Conservation (phyloP, 2,888 invertebrate genomes). For the Apodemia zela region DNA sequence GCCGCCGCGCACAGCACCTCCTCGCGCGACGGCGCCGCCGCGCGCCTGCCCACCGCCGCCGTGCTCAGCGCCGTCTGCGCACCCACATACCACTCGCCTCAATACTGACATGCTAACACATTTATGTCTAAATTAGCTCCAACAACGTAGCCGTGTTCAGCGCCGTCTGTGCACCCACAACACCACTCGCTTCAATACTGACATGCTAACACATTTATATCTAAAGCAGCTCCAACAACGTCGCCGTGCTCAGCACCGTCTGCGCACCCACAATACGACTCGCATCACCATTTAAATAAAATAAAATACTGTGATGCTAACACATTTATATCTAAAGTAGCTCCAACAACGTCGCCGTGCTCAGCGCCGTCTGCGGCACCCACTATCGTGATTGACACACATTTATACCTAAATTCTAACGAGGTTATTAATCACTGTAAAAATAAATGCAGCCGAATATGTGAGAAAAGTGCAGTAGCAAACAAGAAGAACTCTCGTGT, state of each 20-base stretch:
- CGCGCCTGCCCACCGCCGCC: conserved; percentile 84
- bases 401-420: no score
- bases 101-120: background rate
- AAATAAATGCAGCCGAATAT: no score
- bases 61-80: conserved; percentile 68
- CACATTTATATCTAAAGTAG: no score
- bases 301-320: background rate
- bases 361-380: conserved; percentile 68
- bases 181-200: no score
- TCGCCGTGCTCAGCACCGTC: conserved; percentile 74
- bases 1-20: conserved; percentile 96
- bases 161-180: conserved; percentile 54
- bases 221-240: no score
- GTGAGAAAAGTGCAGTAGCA: no score
- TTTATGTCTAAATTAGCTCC: no score
- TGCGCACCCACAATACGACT: conserved; percentile 29
- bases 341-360: no score
- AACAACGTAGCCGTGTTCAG: conserved; percentile 73
- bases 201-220: background rate
- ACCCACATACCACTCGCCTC: background rate
- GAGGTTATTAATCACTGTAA: no score
- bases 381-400: no score
- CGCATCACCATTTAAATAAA: no score
- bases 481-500: no score
- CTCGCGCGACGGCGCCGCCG: conserved; percentile 94